Base-by-base conservation (phyloP, 2,797 vertebrate species). In the Pangasius larnaudii region DNA sequence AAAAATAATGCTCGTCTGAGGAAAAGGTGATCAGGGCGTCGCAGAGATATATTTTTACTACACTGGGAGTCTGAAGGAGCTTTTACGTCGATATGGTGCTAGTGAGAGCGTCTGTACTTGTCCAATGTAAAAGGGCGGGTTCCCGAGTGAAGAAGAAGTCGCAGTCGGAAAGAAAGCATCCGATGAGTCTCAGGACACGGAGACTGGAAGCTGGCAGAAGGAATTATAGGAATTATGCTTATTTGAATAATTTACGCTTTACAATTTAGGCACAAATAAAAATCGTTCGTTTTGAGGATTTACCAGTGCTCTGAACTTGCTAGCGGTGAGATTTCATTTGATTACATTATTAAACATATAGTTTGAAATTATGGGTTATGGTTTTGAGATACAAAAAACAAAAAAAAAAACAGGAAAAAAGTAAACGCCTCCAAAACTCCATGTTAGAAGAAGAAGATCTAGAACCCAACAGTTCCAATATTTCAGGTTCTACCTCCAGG, bases 11-110 rank as follows among this genome's bases (percentile, higher is more conserved):
- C 58, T 33, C n/a, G 74, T 75, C 84, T 86, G 86, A 78, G 77
- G 80, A 81, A 84, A 89, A 88, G 87, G 85, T 85, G 85, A 89
- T 90, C 86, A 85, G 79, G 59, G 77, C 59, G 22, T 87, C 59
- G 39, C 82, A 27, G 56, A 46, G 81, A 49, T 61, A 14, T 85
- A 85, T 85, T 85, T 85, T 74, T 77, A 75, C 33, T 85, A 63
- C 36, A 30, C 53, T 33, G 61, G n/a, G 24, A 58, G 82, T 51
- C 82, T 84, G 82, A 22, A 69, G 63, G n/a, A 67, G 63, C 18
- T 36, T 84, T 22, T 3, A 33, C n/a, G 0, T 84, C 14, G n/a
- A 67, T 33, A 24, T 1, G 27, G 16, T 49, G n/a, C n/a, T 4
- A 0, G 61, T 0, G 24, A 22, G 18, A 65, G 3, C 2, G 61